phyloP scores from a whole-genome alignment of 2,888 invertebrate genomes.

The Gerris lacustris region DNA sequence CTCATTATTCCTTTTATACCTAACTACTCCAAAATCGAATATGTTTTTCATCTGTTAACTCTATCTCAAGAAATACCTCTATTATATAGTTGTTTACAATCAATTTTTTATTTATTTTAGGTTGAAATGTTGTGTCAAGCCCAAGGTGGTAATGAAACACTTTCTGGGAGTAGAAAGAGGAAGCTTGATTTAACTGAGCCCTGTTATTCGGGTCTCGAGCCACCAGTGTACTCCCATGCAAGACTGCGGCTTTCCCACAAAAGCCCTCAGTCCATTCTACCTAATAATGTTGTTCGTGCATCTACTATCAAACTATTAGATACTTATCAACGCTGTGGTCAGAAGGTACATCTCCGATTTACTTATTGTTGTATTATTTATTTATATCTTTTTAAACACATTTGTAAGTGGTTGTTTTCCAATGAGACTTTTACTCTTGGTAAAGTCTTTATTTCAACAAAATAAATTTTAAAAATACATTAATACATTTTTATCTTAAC shows the following conservation, averaged over 20 bases:
- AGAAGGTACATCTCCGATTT: constrained; percentile 42
- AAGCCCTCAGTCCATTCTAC: constrained; percentile 32
- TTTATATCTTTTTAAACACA: background rate
- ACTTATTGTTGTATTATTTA: background rate
- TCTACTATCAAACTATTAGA: constrained; percentile 56
- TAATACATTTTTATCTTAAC: too few species aligned
- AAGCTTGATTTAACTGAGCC: constrained; percentile 36
- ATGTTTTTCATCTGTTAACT: too few species aligned
- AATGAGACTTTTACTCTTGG: too few species aligned
- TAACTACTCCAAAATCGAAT: too few species aligned
- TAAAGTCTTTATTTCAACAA: too few species aligned
- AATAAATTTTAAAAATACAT: too few species aligned
- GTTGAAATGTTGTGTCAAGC: constrained; percentile 74
- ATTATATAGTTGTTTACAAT: background rate
- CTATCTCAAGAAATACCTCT: too few species aligned
- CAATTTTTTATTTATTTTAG: constrained; percentile 40
- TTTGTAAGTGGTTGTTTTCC: too few species aligned
- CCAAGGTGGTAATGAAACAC: constrained; percentile 36
- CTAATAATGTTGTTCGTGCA: constrained; percentile 50
- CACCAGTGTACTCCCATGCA: constrained; percentile 16
- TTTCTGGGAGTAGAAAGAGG: constrained; percentile 37
- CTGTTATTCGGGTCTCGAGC: constrained; percentile 20
- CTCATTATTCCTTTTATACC: too few species aligned
- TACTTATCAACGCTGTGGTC: constrained; percentile 54
- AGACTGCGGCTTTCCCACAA: constrained; percentile 22